Base-by-base conservation (phyloP, 2,797 vertebrate genomes). In the Artibeus jamaicensis region DNA sequence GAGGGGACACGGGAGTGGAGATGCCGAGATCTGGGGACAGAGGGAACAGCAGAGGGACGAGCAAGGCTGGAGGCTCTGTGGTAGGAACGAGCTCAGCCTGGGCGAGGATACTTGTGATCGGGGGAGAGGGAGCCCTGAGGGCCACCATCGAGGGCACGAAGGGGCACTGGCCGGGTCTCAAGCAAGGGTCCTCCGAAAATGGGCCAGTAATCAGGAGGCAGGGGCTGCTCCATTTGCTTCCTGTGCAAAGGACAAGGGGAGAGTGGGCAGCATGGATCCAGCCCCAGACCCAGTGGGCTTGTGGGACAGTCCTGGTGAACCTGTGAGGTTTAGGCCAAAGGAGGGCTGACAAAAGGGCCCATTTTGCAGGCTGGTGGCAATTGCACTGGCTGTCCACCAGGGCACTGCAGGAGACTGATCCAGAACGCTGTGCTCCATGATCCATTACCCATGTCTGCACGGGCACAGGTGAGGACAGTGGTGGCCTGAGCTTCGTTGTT, bases 361-460 rank as follows among this genome's bases (percentile, higher is more conserved):
- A 0, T 76, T 55, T 18, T 50, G 9, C 48, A 9, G 29, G n/a
- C 24, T 44, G 8, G 6, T 21, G 53, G n/a, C 62, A 82, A 46
- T 6, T 34, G 19, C 2, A 0, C 48, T 4, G 37, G 29, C 26
- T 3, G 22, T 21, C 39, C 39, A 42, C 39, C 22, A 29, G 8
- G 46, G 32, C 39, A 1, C 65, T 18, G 46, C 19, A 18, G 32
- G 46, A 79, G 65, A 11, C 34, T 1, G n/a, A 94, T 10, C 46
- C 55, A 50, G 57, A 88, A 42, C 0, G 14, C n/a, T 4, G 2
- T 10, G 3, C 9, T 86, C 93, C 32, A 68, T 59, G 34, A 89
- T 65, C 76, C 48, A 24, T n/a, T 78, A 57, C 22, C 22, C 2
- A 89, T 86, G 81, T 59, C 96, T 89, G n/a, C 44, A 24, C 2